A percentile compares a stretch with the other conserved stretches of the same genome.
Conservation (phyloP, 2,888 invertebrate genomes). For the Penaeus monodon region DNA sequence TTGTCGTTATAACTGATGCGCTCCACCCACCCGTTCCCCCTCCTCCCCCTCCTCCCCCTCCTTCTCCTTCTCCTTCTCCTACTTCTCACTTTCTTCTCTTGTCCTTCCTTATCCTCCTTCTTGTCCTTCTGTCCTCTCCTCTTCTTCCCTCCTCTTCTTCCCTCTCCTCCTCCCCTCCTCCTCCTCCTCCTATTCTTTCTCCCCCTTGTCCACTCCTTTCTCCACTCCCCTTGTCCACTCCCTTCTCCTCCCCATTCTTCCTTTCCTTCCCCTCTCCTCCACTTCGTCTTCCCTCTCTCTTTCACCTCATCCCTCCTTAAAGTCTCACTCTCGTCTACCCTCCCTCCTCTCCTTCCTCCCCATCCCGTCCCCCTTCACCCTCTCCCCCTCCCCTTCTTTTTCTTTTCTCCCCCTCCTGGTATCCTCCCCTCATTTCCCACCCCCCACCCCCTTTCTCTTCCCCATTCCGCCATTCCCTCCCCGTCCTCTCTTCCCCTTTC, state of each 20-base stretch:
- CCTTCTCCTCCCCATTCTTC: not conserved
- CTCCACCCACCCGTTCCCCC: too few species aligned
- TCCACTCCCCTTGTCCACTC: not conserved
- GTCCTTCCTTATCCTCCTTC: not conserved
- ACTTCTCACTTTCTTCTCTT: not conserved
- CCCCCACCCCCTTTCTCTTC: not conserved
- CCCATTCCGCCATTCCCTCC: too few species aligned
- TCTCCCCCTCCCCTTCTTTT: not conserved
- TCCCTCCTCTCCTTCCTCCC: not conserved
- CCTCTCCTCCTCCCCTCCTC: not conserved
- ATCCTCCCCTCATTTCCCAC: not conserved
- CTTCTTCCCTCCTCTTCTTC: not conserved
- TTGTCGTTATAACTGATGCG: too few species aligned
- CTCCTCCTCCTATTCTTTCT: not conserved
- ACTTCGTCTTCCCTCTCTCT: not conserved
- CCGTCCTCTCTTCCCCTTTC: too few species aligned
- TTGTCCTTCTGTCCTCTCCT: not conserved
- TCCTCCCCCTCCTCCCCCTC: not conserved
- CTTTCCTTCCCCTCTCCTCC: too few species aligned
- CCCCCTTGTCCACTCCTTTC: not conserved
- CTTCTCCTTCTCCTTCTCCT: not conserved
- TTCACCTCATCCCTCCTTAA: not conserved
- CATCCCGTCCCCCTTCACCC: not conserved
- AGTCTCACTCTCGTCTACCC: too few species aligned
- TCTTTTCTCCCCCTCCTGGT: not conserved